A percentile compares a stretch with the other conserved stretches of the same genome.
These are phyloP conservation scores for Chiloscyllium plagiosum DNA, from an alignment of 2,113 vertebrate species.

Conservation along the genomic window DNA sequence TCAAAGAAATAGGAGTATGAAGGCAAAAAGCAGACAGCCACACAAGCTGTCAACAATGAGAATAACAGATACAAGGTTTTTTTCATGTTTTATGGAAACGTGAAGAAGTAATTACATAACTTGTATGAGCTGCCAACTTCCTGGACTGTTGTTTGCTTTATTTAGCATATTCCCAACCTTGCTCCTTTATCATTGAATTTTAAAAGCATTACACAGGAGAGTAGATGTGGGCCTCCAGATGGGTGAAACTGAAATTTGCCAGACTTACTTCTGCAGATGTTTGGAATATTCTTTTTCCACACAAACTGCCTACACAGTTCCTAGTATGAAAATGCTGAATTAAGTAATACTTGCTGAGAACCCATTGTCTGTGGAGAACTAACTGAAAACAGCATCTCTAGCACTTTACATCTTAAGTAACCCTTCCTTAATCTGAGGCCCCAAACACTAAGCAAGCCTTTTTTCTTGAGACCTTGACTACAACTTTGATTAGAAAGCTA, in stretches of 20 bases:
- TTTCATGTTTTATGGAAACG: not conserved
- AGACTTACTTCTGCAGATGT: not conserved
- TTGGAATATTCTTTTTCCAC: not conserved
- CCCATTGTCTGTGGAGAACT: not conserved
- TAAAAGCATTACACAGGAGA: not conserved
- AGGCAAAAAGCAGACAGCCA: not conserved
- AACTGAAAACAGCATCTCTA: not conserved
- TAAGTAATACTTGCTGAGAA: not conserved
- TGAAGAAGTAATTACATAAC: not conserved
- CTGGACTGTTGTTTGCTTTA: not conserved
- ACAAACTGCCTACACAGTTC: not conserved
- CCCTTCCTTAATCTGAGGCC: not conserved
- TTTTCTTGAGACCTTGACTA: not conserved
- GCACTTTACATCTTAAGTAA: not conserved
- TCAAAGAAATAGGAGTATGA: not conserved
- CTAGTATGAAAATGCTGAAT: not conserved
- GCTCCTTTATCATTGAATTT: not conserved
- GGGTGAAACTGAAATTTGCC: not conserved
- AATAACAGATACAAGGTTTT: not conserved
- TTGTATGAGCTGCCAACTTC: not conserved
- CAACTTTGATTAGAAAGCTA: not conserved
- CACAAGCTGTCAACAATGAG: constrained; percentile 4
- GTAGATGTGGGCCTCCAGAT: not conserved
- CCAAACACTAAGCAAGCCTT: not conserved
- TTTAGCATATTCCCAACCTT: not conserved